phyloP scores from a whole-genome alignment of 2,113 vertebrate species.

The Caloenas nicobarica region DNA sequence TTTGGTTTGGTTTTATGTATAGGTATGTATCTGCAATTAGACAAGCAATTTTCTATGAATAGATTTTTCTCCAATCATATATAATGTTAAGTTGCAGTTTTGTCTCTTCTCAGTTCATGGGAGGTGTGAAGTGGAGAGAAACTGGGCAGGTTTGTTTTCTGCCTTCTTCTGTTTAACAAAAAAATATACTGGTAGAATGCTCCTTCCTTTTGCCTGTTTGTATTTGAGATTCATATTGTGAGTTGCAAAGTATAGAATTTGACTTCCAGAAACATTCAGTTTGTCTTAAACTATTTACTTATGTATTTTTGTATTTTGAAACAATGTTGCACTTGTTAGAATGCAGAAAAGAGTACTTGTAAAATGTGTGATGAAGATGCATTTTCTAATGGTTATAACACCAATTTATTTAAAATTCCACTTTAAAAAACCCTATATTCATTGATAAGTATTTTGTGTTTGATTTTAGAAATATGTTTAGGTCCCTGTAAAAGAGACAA shows the following conservation, averaged over 20 bases:
- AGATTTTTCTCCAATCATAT: background rate
- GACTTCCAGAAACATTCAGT: background rate
- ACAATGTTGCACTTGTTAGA: background rate
- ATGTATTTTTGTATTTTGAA: background rate
- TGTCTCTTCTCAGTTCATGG: background rate
- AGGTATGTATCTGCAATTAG: background rate
- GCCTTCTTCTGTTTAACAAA: background rate
- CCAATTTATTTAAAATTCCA: background rate
- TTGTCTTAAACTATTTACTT: background rate
- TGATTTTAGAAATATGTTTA: background rate
- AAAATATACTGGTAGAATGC: background rate
- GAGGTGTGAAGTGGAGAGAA: background rate
- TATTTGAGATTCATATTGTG: background rate
- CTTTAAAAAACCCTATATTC: background rate
- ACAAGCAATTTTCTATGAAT: background rate
- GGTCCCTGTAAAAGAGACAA: background rate
- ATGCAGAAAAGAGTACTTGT: background rate
- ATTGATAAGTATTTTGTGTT: background rate
- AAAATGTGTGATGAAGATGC: background rate
- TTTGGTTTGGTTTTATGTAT: background rate
- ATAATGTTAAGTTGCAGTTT: background rate
- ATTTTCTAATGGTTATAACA: background rate
- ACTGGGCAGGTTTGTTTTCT: rapidly evolving
- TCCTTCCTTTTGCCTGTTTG: background rate
- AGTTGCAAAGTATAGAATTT: background rate